Base-by-base conservation (phyloP, 2,113 vertebrate genomes). In the Albula goreensis region DNA sequence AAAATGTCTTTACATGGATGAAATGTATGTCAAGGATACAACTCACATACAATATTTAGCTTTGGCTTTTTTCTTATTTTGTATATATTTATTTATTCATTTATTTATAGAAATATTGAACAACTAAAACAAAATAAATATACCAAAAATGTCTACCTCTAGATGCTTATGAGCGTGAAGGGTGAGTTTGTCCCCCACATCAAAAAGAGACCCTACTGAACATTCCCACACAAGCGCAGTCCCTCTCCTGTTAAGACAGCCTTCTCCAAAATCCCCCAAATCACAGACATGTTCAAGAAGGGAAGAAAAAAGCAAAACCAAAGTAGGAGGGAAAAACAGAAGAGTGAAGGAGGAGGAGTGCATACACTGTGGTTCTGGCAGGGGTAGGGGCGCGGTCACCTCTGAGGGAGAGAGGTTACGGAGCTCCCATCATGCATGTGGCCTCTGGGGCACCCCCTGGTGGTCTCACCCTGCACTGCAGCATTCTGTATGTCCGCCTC, bases 71-170 rank as follows among this genome's bases (percentile, higher is more conserved):
- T 84, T 90, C 85, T 70, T 41, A 52, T 78, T 85, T 50, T 51
- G 31, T 52, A 92, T 96, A 95, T 95, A 94, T 94, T 93, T 88
- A 85, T 95, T 95, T 95, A 95, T 95, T 96, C 95, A 96, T 94
- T 95, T 95, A 49, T 77, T 79, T 49, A 96, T 95, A 97, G 96
- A 97, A 97, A 97, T 95, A 96, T 93, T 94, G 93, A 96, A 95
- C 91, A 96, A 95, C 95, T 97, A 96, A 86, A 89, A 96, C 91
- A 96, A 97, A 97, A 97, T 96, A 94, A 97, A 97, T 96, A 97
- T 93, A 96, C 93, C 93, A 95, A 96, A 85, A 94, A 96, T 82
- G 90, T 89, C 94, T 95, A 94, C 95, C 94, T 94, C 93, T 95
- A 96, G 88, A 95, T 92, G 94, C 92, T 95, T 96, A 95, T 94